Evolutionary conservation across 2,113 vertebrate species (phyloP).

Genomic region (Bettongia penicillata): DNA sequence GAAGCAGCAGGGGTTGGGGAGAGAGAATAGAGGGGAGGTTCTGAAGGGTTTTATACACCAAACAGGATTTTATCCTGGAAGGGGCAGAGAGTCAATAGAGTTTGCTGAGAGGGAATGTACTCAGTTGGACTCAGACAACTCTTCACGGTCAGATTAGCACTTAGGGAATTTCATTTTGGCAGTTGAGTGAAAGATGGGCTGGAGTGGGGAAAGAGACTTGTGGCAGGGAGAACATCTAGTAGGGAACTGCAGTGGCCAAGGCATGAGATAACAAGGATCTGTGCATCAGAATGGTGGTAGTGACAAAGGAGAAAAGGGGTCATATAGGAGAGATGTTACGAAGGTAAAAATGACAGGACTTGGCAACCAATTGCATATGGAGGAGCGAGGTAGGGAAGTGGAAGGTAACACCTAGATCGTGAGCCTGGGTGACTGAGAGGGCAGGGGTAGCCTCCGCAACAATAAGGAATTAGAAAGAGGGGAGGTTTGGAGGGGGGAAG

Average conservation of each 20-base stretch:
- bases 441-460: background rate
- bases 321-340: background rate
- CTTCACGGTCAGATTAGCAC: background rate
- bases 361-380: background rate
- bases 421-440: background rate
- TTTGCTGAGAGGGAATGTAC: background rate
- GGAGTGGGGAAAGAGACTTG: background rate
- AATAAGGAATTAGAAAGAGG: background rate
- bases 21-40: background rate
- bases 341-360: background rate
- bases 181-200: background rate
- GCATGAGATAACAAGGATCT: background rate
- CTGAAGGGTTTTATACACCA: background rate
- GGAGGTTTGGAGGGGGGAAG: background rate
- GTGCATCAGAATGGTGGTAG: background rate
- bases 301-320: background rate
- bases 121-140: background rate
- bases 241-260: background rate
- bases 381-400: background rate
- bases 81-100: background rate
- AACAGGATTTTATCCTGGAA: background rate
- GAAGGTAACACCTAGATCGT: too few relatives aligned
- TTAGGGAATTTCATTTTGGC: background rate
- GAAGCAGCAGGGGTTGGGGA: background rate
- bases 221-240: background rate